Base-by-base conservation (phyloP, 2,113 vertebrate species). In the Acrocephalus arundinaceus region DNA sequence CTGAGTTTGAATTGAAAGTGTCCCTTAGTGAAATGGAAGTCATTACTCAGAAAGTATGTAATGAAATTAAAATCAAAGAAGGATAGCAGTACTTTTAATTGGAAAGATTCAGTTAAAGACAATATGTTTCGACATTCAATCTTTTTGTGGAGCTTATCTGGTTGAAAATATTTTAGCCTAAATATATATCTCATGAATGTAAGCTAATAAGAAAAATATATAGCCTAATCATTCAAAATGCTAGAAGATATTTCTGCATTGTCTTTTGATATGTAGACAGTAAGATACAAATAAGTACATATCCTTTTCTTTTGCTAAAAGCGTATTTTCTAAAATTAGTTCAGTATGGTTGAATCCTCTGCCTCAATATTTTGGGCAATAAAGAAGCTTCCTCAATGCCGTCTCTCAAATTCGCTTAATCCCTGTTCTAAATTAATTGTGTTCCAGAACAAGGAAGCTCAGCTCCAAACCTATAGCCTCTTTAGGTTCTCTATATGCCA, bases 11-110 rank as follows among this genome's bases (percentile, higher is more conserved):
- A 80, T 74, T 87, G 59, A 66, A 89, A 80, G 10, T 54, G 23
- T 66, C 43, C 58, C 23, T 35, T 57, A 23, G 46, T 81, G 59
- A 80, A 94, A 88, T 51, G 27, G 37, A 92, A 83, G 30, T 68
- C 67, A 66, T 92, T 76, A 85, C 23, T 90, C 33, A 70, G 58
- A 52, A 61, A 76, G 11, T 76, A 70, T 76, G 33, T 66, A 61
- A 79, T 76, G 46, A 74, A 94, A 59, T 85, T 83, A 76, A 93
- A 75, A 76, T 70, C 41, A 52, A 92, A 88, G 82, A 74, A 87
- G 17, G 30, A 33, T 90, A 45, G 22, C 49, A 80, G 24, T 22
- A 62, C 55, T 92, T 96, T 80, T 65, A 83, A 61, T 80, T 85
- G 45, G 58, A 76, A 90, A 57, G 33, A 76, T 88, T 73, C 72